Conservation (phyloP, 2,113 vertebrate genomes). For the Peucedramus taeniatus region DNA sequence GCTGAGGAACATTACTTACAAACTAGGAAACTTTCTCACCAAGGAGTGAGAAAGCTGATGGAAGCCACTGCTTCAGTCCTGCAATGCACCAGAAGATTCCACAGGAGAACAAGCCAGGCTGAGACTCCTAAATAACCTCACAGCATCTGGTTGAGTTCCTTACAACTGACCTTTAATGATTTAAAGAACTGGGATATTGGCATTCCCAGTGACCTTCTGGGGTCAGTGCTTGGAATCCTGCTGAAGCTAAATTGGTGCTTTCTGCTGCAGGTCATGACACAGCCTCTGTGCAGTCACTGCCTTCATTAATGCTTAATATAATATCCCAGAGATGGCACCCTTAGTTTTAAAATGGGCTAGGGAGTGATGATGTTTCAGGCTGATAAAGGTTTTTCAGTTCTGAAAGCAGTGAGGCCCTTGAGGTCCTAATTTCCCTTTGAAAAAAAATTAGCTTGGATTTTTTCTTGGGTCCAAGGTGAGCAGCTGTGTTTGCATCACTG, state of each 20-base stretch:
- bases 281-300: neutral
- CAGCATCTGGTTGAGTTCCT: neutral
- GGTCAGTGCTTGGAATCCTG: neutral
- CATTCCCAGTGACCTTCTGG: neutral
- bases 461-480: neutral
- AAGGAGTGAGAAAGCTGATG: neutral
- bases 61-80: neutral
- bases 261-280: neutral
- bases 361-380: neutral
- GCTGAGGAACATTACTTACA: neutral
- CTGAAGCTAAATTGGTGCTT: neutral
- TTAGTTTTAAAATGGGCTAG: neutral
- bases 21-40: neutral
- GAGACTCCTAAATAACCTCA: neutral
- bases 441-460: neutral
- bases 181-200: neutral
- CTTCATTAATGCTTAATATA: neutral
- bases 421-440: neutral
- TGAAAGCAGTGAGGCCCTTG: neutral
- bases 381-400: neutral
- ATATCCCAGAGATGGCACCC: neutral
- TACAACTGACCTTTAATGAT: neutral
- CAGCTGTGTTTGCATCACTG: neutral
- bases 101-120: neutral
- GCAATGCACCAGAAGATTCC: neutral